Base-by-base conservation (phyloP, 2,888 invertebrate species). In the Aphodius granarius region DNA sequence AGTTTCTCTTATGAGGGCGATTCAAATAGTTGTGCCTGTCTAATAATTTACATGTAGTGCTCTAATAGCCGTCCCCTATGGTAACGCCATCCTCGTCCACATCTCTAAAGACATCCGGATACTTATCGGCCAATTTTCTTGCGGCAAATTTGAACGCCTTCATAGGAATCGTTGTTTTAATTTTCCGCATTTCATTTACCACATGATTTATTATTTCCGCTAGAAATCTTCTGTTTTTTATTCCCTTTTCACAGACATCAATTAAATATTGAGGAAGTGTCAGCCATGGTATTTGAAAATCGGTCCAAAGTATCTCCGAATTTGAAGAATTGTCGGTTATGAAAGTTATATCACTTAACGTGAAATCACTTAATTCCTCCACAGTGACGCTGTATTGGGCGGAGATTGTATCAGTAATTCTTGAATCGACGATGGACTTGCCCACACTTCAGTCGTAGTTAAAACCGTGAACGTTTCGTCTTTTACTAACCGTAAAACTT, bases 21-120 rank as follows among this genome's bases (percentile, higher is more conserved):
- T 81, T 81, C n/a, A 82, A 73, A 70, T 81, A 81, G 68, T 78
- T 78, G 66, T 80, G 80, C 65, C 81, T 71, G 20, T 81, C 81
- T 19, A 73, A 65, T 63, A 82, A 63, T 75, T 81, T 82, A 6
- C 64, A 73, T 17, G 76, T 70, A 6, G 80, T 1, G 17, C 80
- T 77, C 71, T 82, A 76, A n/a, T 68, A 73, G 62, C 80, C 81
- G 74, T 81, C 79, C 2, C 80, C 81, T 13, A 81, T 20, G 2
- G 77, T 77, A 9, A 79, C 76, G 15, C 80, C 80, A 72, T 82
- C 80, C 18, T 80, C 79, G 75, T 81, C 81, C 5, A 74, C 63
- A 75, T 82, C 82, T 74, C 75, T n/a, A 73, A 82, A 82, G n/a
- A 74, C 75, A 68, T 75, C 23, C 9, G 81, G 81, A 77, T 78